Evolutionary conservation across 2,888 invertebrate genomes (phyloP).

Genomic region (Eurois occulta): DNA sequence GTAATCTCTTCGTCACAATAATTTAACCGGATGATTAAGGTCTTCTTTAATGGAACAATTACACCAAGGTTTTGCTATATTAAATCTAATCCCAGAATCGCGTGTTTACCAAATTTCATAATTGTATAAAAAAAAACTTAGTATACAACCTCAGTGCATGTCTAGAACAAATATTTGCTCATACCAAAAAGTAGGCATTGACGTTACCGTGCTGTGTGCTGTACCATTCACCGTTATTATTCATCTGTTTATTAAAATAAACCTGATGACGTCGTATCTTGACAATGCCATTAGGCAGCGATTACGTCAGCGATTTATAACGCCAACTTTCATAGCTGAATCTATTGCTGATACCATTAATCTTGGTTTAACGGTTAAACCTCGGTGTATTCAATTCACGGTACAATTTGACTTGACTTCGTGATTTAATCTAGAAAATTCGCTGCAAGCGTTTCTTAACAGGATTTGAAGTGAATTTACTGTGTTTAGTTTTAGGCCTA

Average conservation of each 20-base stretch:
- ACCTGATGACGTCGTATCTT: slow-evolving; percentile 65
- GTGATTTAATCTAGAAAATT: slow-evolving; percentile 48
- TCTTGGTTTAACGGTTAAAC: slow-evolving; percentile 50
- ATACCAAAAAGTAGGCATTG: slow-evolving; percentile 51
- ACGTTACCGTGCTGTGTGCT: slow-evolving; percentile 34
- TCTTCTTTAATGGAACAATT: slow-evolving; percentile 13
- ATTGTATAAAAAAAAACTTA: slow-evolving; percentile 27
- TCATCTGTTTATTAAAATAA: slow-evolving; percentile 59
- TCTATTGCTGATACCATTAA: slow-evolving; percentile 65
- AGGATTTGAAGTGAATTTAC: slow-evolving; percentile 57
- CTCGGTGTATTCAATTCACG: slow-evolving; percentile 38
- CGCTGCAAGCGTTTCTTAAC: slow-evolving; percentile 59
- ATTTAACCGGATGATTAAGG: slow-evolving; percentile 5
- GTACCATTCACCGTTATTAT: slow-evolving; percentile 59
- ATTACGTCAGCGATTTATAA: slow-evolving; percentile 72
- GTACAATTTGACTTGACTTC: slow-evolving; percentile 51
- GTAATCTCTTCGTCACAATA: background rate
- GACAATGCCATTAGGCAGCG: slow-evolving; percentile 64
- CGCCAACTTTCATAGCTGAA: slow-evolving; percentile 66
- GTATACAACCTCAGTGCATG: slow-evolving; percentile 51
- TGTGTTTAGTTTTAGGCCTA: slow-evolving; percentile 55
- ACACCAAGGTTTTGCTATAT: slow-evolving; percentile 29
- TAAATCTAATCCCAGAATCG: slow-evolving; percentile 43
- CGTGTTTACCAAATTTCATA: slow-evolving; percentile 43
- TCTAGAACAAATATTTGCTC: slow-evolving; percentile 60